Percentiles rank a stretch among this genome's conserved stretches.
Conservation (phyloP, 1,140 invertebrate species). For the Oncopodura yosiiana region DNA sequence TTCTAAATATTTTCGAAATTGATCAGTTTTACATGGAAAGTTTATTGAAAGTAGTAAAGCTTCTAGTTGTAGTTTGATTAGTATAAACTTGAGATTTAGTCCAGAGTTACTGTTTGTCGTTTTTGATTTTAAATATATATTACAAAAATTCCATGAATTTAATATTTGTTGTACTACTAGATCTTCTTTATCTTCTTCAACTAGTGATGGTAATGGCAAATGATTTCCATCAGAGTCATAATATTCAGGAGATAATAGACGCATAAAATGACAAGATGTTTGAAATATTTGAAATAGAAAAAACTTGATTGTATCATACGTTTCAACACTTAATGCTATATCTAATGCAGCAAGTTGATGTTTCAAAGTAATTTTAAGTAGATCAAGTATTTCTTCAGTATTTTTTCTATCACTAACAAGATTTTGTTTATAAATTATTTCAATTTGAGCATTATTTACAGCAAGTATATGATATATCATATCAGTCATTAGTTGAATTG, state of each 20-base stretch:
- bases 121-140: no score
- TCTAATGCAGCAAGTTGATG: slow-evolving; percentile 2
- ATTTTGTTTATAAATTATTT: not conserved
- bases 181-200: no score
- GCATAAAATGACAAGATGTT: slow-evolving; percentile 3
- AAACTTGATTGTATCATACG: not conserved
- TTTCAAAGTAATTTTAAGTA: not conserved
- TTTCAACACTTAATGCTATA: slow-evolving; percentile 4
- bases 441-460: not conserved
- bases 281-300: slow-evolving; percentile 1
- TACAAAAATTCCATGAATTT: no score
- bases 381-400: not conserved
- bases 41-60: not conserved
- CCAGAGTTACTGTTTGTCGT: not conserved
- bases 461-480: not conserved
- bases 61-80: slow-evolving; percentile 2
- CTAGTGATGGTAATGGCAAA: not conserved
- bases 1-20: slow-evolving; percentile 4
- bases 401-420: not conserved
- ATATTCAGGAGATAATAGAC: not conserved
- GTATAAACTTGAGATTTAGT: not conserved
- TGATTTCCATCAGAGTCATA: not conserved
- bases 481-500: no score
- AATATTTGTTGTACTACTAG: not conserved
- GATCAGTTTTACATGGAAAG: not conserved